Base-by-base conservation (phyloP, 2,113 vertebrate genomes). In the Chaetops frenatus region DNA sequence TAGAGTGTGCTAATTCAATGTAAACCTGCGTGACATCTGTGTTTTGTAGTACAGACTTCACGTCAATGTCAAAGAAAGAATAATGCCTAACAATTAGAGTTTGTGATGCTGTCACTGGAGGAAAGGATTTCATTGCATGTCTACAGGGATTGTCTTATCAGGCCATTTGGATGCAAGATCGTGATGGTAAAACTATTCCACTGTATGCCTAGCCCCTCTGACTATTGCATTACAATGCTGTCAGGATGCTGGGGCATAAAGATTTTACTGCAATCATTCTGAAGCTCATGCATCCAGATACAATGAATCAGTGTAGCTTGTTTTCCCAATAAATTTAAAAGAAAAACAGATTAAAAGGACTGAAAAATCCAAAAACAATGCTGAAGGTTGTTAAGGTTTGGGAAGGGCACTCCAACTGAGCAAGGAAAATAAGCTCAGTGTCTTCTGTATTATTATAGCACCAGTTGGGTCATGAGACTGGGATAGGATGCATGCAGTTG, bases 81-180 rank as follows among this genome's bases (percentile, higher is more conserved):
- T 92, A 96, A 93, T 84, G 80, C 77, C 73, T 94, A 88, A 93
- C 94, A 95, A 93, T 94, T 95, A 95, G 82, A 81, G 61, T 94
- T 95, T 95, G 91, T 85, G 87, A 96, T 84, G 82, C 93, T 96
- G 94, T 84, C 80, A 91, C 82, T 51, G 67, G 88, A 94, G 77
- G 70, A 94, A 92, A 93, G 81, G 70, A 85, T 96, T 97, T 95
- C 94, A 96, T 87, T 94, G 92, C 86, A 48, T 40, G 91, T 96
- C 94, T 94, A 87, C 64, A 94, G 96, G 92, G 96, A 96, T 93
- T 73, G 60, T 85, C 86, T 96, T 96, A 94, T 97, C 81, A 97
- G 81, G 96, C 95, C 93, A 95, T 96, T 97, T 97, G 94, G 84
- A 95, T 96, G 92, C 87, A 88, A 83, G 91, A 95, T 74, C 74